phyloP scores from a whole-genome alignment of 2,797 vertebrate species.

The Thunnus albacares region DNA sequence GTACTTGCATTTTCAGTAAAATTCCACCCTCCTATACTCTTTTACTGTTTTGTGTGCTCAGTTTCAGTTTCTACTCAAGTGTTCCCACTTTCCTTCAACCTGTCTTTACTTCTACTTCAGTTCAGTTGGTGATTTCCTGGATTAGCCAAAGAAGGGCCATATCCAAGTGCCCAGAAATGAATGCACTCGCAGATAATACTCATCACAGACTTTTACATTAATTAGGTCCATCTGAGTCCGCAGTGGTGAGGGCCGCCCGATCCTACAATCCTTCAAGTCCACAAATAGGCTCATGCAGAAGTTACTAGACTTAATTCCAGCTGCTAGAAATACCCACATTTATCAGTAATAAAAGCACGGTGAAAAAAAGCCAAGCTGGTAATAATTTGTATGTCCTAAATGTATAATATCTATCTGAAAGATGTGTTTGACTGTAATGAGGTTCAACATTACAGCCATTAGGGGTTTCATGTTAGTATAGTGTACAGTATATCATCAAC shows the following conservation, averaged over 20 bases:
- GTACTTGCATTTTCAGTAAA: slow-evolving; percentile 10
- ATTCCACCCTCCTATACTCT: background rate
- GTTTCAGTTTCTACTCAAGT: background rate
- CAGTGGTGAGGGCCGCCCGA: background rate
- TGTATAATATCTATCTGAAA: too few species aligned
- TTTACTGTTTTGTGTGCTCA: background rate
- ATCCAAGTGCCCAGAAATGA: background rate
- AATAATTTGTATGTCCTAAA: background rate
- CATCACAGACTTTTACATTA: too few species aligned
- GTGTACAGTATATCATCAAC: too few species aligned
- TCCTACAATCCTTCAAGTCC: background rate
- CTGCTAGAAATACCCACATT: background rate
- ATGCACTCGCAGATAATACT: too few species aligned
- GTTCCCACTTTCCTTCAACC: background rate
- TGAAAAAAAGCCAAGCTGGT: background rate
- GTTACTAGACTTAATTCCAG: background rate
- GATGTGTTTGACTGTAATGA: too few species aligned
- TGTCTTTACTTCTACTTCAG: background rate
- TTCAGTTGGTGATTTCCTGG: background rate
- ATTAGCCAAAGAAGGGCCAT: too few species aligned
- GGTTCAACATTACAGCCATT: too few species aligned
- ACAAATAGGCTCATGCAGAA: background rate
- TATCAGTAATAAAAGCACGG: background rate
- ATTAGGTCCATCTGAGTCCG: background rate
- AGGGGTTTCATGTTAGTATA: too few species aligned